Conservation (phyloP, 1,140 invertebrate species). For the Babylonia areolata region DNA sequence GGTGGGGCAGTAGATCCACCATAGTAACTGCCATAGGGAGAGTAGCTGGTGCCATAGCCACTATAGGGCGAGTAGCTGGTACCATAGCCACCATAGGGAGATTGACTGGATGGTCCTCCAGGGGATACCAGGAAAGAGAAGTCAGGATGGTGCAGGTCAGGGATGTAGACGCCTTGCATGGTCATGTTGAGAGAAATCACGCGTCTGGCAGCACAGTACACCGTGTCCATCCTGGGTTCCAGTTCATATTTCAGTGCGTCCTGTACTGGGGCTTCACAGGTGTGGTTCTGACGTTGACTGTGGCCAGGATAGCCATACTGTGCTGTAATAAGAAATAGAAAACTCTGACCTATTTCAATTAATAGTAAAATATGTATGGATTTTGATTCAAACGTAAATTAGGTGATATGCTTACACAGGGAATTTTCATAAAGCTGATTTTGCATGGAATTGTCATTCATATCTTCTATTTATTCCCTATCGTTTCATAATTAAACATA, state of each 20-base stretch:
- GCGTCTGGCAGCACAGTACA: slow-evolving; percentile 16
- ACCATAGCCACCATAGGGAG: not conserved
- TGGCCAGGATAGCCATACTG: not conserved
- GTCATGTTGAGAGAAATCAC: not conserved
- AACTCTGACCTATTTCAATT: too few relatives aligned
- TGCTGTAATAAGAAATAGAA: not conserved
- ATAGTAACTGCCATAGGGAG: not conserved
- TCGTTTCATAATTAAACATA: too few relatives aligned
- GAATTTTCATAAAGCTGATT: too few relatives aligned
- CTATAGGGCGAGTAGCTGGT: not conserved
- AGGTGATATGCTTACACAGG: too few relatives aligned
- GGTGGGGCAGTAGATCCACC: not conserved
- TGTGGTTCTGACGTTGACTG: not conserved
- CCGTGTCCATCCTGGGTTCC: not conserved
- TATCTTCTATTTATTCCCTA: too few relatives aligned
- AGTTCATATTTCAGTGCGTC: not conserved
- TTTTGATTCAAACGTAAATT: too few relatives aligned
- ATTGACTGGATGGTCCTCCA: not conserved
- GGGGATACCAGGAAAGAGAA: slow-evolving; percentile 4
- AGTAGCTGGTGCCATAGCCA: not conserved
- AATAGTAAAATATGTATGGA: too few relatives aligned
- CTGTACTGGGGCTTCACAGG: not conserved
- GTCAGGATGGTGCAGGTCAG: not conserved
- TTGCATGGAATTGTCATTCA: too few relatives aligned
- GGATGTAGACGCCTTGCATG: not conserved